Evolutionary conservation across 1,140 invertebrate genomes (phyloP).

Genomic region (Micrasema longulum): DNA sequence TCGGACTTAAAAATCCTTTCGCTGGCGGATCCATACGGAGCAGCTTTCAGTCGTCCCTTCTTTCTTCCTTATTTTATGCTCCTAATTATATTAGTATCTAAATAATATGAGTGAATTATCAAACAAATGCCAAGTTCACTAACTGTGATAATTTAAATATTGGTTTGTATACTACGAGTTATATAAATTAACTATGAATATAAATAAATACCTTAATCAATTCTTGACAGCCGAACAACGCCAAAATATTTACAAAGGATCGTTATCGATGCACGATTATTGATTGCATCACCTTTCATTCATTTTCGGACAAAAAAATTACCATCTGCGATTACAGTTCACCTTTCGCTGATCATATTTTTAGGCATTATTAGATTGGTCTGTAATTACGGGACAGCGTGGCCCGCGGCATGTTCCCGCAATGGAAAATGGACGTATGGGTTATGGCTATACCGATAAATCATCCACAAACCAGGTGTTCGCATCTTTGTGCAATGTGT

Average conservation of each 20-base stretch:
- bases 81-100: no score
- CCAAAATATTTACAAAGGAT: slow-evolving; percentile 13
- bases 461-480: slow-evolving; percentile 34
- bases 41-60: no score
- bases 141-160: no score
- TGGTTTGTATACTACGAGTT: no score
- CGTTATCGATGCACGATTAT: slow-evolving; percentile 9
- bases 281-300: slow-evolving; percentile 10
- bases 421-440: neutral
- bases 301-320: slow-evolving; percentile 21
- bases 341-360: slow-evolving; percentile 26
- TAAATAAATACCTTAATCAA: neutral
- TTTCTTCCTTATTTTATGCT: no score
- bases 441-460: slow-evolving; percentile 17
- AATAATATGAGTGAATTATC: no score
- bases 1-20: no score
- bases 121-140: no score
- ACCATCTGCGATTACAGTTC: slow-evolving; percentile 26
- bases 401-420: no score
- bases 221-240: neutral
- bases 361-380: slow-evolving; percentile 8
- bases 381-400: slow-evolving; percentile 12
- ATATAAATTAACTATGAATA: no score
- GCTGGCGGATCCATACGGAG: no score
- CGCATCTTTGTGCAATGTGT: slow-evolving; percentile 8